These are phyloP conservation scores for Tetraodon nigroviridis DNA, from an alignment of 2,113 vertebrate genomes.

Conservation along the genomic window DNA sequence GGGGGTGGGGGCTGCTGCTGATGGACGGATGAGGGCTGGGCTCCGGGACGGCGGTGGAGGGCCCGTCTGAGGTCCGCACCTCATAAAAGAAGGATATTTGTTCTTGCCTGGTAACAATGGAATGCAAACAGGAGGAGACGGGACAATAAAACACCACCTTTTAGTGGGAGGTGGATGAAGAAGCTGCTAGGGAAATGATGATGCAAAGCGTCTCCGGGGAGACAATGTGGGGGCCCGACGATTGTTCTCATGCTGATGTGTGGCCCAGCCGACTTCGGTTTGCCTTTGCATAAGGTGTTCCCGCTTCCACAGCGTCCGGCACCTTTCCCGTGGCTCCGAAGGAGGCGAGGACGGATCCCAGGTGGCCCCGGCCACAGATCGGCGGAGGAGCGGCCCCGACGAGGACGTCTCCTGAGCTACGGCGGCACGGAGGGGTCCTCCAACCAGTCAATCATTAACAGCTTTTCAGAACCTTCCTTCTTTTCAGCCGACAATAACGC, in stretches of 20 bases:
- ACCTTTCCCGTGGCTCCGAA: conserved; percentile 70
- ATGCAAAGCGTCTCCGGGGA: conserved; percentile 68
- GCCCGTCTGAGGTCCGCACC: conserved; percentile 40
- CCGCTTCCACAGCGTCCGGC: conserved; percentile 65
- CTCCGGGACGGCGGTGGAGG: conserved; percentile 37
- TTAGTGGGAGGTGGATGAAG: conserved; percentile 44
- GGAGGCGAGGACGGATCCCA: conserved; percentile 50
- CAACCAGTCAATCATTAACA: conserved; percentile 52
- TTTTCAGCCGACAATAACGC: no score
- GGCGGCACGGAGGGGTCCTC: conserved; percentile 41
- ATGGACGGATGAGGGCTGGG: conserved; percentile 69
- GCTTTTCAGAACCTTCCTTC: conserved; percentile 15
- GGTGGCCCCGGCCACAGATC: neutral
- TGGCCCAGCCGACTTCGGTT: conserved; percentile 62
- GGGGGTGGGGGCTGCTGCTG: conserved; percentile 51
- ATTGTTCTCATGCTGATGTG: conserved; percentile 64
- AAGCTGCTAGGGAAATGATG: conserved; percentile 73
- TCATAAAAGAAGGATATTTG: conserved; percentile 69
- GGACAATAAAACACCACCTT: conserved; percentile 65
- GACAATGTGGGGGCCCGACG: conserved; percentile 6
- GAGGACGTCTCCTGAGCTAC: conserved; percentile 39
- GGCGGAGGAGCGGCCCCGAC: neutral
- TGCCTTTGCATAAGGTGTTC: conserved; percentile 64
- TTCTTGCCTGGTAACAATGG: conserved; percentile 64
- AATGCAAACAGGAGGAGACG: conserved; percentile 62